A percentile compares a stretch with the other conserved stretches of the same genome.
These are phyloP conservation scores for Tympanoctomys barrerae DNA, from an alignment of 2,797 vertebrate genomes.

Conservation along the genomic window DNA sequence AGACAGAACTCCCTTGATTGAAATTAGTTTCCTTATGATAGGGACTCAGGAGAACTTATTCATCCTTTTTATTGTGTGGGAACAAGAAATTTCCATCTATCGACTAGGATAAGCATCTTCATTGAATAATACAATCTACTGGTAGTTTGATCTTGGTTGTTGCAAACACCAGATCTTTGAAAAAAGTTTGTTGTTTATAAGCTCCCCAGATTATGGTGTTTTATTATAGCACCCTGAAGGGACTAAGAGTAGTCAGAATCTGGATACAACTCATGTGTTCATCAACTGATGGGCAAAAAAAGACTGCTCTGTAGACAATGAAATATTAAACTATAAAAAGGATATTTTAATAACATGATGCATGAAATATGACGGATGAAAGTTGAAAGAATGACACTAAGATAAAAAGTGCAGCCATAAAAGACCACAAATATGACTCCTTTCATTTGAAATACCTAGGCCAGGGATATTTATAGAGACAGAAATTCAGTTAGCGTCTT, in stretches of 20 bases:
- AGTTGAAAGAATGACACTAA: not conserved
- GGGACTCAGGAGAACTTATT: not conserved
- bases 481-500: not conserved
- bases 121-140: not conserved
- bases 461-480: not conserved
- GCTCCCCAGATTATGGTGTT: not conserved
- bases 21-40: not conserved
- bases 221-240: not conserved
- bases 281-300: not conserved
- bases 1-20: not conserved
- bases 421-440: not conserved
- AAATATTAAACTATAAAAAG: not conserved
- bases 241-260: not conserved
- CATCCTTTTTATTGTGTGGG: not conserved
- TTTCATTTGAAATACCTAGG: not conserved
- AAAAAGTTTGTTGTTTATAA: not conserved
- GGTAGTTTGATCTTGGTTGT: not conserved
- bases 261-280: not conserved
- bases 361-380: not conserved
- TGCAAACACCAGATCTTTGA: not conserved
- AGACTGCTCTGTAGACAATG: not conserved
- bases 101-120: not conserved
- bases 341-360: not conserved
- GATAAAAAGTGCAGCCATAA: not conserved
- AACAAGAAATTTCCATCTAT: not conserved